Conservation (phyloP, 1,140 invertebrate species). For the Lamellibrachia luymesi region DNA sequence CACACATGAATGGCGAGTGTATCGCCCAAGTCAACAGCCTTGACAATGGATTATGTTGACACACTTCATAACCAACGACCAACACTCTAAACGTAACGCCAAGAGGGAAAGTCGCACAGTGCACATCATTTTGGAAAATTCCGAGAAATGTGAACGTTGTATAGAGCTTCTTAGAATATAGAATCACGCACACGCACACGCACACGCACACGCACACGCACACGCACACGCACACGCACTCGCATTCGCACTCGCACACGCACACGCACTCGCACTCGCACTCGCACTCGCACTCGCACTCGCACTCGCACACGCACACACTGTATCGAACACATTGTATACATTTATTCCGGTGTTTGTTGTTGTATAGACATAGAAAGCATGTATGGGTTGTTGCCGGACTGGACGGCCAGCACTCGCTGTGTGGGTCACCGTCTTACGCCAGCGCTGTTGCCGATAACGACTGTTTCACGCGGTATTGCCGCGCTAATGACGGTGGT, state of each 20-base stretch:
- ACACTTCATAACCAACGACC: neutral
- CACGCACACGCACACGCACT: slow-evolving; percentile 20
- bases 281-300: slow-evolving; percentile 9
- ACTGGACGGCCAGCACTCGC: no score
- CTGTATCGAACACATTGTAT: neutral
- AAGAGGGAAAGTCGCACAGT: neutral
- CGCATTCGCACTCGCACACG: slow-evolving; percentile 16
- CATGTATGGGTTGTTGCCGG: neutral
- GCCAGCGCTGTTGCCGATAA: neutral
- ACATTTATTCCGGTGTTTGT: neutral
- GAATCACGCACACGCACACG: neutral
- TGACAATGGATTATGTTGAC: neutral
- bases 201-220: slow-evolving; percentile 21
- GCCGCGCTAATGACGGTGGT: neutral
- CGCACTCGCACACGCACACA: neutral
- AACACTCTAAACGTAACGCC: neutral
- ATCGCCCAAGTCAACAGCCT: neutral
- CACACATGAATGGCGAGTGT: neutral
- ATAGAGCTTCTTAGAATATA: neutral
- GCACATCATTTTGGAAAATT: neutral
- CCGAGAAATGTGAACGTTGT: neutral
- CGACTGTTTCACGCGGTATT: neutral
- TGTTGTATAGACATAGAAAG: neutral
- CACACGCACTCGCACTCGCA: slow-evolving; percentile 16
- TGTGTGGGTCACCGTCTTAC: neutral